Percentiles rank a stretch among this genome's conserved stretches.
phyloP scores from a whole-genome alignment of 2,888 invertebrate genomes.

The Scelioninae gen. 2 region DNA sequence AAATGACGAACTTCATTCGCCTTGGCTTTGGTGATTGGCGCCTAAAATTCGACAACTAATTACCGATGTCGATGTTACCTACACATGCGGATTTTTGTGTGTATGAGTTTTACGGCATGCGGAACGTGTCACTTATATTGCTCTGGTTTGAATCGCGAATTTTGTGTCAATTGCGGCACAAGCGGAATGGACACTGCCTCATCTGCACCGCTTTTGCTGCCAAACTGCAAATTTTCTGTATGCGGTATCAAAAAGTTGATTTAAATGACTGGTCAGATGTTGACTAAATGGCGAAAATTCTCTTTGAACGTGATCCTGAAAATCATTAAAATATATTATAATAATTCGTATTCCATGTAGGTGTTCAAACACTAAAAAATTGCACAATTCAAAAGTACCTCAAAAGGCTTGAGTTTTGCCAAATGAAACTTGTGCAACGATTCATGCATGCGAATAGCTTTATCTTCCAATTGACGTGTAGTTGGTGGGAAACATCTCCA shows the following conservation, averaged over 20 bases:
- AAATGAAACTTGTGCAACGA: constrained; percentile 92
- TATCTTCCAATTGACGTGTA: constrained; percentile 84
- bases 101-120: constrained; percentile 14
- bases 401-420: constrained; percentile 89
- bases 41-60: constrained; percentile 37
- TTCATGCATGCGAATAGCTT: constrained; percentile 91
- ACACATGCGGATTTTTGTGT: neutral
- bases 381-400: constrained; percentile 79
- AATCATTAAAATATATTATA: too few relatives aligned
- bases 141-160: constrained; percentile 45
- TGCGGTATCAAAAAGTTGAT: constrained; percentile 90
- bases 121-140: constrained; percentile 46
- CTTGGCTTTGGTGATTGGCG: constrained; percentile 54
- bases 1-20: constrained; percentile 38
- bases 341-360: too few relatives aligned
- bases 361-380: too few relatives aligned
- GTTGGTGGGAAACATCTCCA: constrained; percentile 95
- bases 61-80: constrained; percentile 14
- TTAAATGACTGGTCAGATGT: constrained; percentile 89
- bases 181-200: constrained; percentile 68
- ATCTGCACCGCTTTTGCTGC: constrained; percentile 82
- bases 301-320: constrained; percentile 86
- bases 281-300: constrained; percentile 88
- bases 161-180: constrained; percentile 31
- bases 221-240: constrained; percentile 90